Evolutionary conservation across 2,797 vertebrate genomes (phyloP).

Genomic region (Scolopax rusticola): DNA sequence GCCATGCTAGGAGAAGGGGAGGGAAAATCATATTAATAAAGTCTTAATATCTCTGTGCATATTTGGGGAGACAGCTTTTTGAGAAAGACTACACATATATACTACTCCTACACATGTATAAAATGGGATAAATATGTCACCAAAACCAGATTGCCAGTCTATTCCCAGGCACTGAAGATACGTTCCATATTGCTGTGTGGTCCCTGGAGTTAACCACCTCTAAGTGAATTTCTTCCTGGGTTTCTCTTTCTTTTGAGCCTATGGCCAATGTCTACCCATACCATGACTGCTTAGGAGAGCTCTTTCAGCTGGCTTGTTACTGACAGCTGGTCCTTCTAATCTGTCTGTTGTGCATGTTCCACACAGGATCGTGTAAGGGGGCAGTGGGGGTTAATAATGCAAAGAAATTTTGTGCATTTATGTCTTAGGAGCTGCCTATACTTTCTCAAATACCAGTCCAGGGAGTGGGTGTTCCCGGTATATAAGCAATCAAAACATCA

Average conservation of each 20-base stretch:
- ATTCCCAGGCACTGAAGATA: neutral
- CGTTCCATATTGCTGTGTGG: neutral
- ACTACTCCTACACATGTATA: neutral
- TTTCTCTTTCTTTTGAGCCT: neutral
- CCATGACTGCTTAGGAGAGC: neutral
- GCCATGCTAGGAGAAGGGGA: neutral
- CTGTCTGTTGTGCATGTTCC: accelerated
- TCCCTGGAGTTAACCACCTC: accelerated
- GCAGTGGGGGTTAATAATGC: neutral
- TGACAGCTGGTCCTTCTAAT: neutral
- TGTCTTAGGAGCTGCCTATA: neutral
- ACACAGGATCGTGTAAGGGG: neutral
- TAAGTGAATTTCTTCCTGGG: neutral
- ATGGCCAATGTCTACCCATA: neutral
- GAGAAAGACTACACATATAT: neutral
- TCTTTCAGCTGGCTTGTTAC: neutral
- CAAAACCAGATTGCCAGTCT: neutral
- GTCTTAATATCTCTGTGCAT: neutral
- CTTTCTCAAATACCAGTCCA: neutral
- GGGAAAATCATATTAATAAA: neutral
- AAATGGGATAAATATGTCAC: neutral
- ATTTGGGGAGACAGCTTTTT: neutral
- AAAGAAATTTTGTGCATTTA: neutral
- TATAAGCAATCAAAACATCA: neutral
- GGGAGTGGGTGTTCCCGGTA: neutral